Evolutionary conservation across 2,888 invertebrate genomes (phyloP), one percentile per base, ranked within the genome.

Genomic region (Rhagonycha lutea): DNA sequence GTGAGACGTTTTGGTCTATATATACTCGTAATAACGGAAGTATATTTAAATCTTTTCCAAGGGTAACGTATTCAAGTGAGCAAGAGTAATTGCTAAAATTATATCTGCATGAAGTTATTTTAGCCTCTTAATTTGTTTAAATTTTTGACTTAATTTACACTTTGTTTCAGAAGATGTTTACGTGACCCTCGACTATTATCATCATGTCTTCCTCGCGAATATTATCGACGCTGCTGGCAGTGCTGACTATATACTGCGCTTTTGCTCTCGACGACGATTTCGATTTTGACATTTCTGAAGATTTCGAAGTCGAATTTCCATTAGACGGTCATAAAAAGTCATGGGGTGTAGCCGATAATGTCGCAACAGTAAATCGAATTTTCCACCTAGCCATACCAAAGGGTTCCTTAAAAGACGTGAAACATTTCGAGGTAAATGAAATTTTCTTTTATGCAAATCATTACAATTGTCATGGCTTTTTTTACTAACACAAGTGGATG

Each of bases 381-480:
- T 94, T 95, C 88, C 92, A 92, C 80, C 91, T 93, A 87, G 91
- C 91, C 82, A 91, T 95, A 81, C 94, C 94, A 14, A 91, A 90
- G 81, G 92, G 94, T 86, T 92, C 93, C 23, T 94, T 94, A 87
- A 90, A 91, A 73, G 93, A 92, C 78, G 90, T 93, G 68, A 88
- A 91, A 83, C 90, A 90, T 83, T 94, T 93, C 87, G 92, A 94
- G 92, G 95, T 95, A 87, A 87, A 86, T 81, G 73, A 71, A 32
- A 75, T 11, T 61, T 68, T 62, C 76, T 72, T 74, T 71, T 68
- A 47, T n/a, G 7, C 47, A 47, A 47, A 47, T 47, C 47, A 47
- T 47, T 47, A 47, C 47, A 47, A 47, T 47, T 47, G 47, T 47
- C 47, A 2, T n/a, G 5, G n/a, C n/a, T 47, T 47, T n/a, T 47